Base-by-base conservation (phyloP, 2,113 vertebrate genomes). In the Semicossyphus pulcher region DNA sequence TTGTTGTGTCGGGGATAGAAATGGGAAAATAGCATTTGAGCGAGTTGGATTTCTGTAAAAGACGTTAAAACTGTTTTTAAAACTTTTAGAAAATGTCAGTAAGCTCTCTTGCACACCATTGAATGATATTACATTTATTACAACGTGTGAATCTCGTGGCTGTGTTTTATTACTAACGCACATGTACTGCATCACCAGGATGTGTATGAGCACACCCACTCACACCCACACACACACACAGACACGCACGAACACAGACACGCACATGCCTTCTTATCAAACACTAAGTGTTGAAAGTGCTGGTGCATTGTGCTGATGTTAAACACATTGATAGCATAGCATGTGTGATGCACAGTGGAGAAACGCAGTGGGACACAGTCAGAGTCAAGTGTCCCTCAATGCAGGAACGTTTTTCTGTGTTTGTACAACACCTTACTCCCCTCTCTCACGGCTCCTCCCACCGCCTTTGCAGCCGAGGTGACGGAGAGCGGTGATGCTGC, bases 361-460 rank as follows among this genome's bases (percentile, higher is more conserved):
- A 21, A 18, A n/a, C 5, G 15, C 16, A 41, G 7, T 28, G 23
- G 56, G 62, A 20, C 4, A 15, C 6, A 21, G 44, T 57, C n/a
- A 15, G 14, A n/a, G 16, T 49, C 2, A n/a, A 7, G 34, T 29
- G 0, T 4, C 39, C 9, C 2, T 93, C 76, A 93, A 23, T 49
- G 83, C 34, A 91, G 71, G 0, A 94, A 83, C 0, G 83, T 81
- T 67, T 93, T 93, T 18, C 89, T 84, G 80, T 94, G 93, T 72
- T 94, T 94, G 49, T 57, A 88, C 1, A 94, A 32, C 64, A 94
- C 92, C 60, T 93, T 94, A 28, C 85, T 74, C 5, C 94, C 93
- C 49, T 94, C 94, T 37, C 91, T 93, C 71, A 94, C 72, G 0
- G 93, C 94, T 34, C 94, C 93, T 11, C 89, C 90, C 76, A 94